Conservation (phyloP, 53 echinoderm and acorn worm genomes). For the Stichopus horrens region DNA sequence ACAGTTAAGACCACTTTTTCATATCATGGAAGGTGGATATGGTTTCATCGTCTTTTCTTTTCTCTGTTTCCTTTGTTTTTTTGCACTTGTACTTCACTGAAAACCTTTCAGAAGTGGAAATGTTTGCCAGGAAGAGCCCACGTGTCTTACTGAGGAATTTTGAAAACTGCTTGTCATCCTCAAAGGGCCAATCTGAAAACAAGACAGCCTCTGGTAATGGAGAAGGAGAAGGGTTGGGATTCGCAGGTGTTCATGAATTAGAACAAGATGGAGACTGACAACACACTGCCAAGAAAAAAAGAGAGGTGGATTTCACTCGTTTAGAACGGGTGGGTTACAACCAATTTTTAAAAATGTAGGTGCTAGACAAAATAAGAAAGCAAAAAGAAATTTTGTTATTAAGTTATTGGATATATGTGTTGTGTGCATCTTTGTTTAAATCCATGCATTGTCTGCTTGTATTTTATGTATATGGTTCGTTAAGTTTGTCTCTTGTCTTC, state of each 20-base stretch:
- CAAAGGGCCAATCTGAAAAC: conserved; percentile 1
- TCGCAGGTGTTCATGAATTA: conserved; percentile 94
- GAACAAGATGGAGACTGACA: conserved; percentile 57
- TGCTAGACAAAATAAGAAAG: background rate
- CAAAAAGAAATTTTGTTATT: background rate
- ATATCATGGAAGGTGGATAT: no score
- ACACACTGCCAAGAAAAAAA: background rate
- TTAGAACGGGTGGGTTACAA: background rate
- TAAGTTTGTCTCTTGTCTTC: no score
- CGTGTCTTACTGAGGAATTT: conserved; percentile 61
- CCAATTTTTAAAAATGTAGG: background rate
- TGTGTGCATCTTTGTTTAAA: no score
- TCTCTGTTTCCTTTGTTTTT: no score
- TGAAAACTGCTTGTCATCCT: conserved; percentile 58
- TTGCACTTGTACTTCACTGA: no score
- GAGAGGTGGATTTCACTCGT: background rate
- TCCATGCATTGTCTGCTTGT: no score
- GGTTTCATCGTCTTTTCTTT: no score
- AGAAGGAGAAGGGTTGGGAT: conserved; percentile 58
- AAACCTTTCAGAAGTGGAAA: conserved; percentile 69
- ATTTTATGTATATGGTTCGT: no score
- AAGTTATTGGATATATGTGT: no score
- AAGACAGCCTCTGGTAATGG: conserved; percentile 18
- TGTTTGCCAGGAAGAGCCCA: conserved; percentile 73
- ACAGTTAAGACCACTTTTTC: no score